Evolutionary conservation across 2,888 invertebrate genomes (phyloP).

Genomic region (Lasioglossum morio): DNA sequence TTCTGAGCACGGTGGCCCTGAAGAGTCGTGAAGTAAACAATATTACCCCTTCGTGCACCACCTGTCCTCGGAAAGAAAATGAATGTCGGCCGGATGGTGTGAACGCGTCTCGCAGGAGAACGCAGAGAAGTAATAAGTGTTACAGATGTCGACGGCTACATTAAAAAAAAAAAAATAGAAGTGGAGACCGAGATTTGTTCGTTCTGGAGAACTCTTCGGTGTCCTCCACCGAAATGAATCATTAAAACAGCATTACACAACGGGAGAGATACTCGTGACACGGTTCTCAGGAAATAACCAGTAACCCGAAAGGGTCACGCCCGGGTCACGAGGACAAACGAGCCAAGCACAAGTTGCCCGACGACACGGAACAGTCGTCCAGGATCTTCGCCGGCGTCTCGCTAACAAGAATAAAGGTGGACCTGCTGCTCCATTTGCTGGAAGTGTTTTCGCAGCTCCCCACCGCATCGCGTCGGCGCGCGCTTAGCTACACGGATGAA

Average conservation of each 20-base stretch:
- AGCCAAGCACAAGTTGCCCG: slow-evolving; percentile 32
- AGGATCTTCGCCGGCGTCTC: slow-evolving; percentile 29
- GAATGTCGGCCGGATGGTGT: not conserved
- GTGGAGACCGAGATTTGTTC: slow-evolving; percentile 3
- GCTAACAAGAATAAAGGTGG: slow-evolving; percentile 45
- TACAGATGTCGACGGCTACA: not conserved
- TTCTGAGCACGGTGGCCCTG: not conserved
- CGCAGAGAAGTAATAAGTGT: not conserved
- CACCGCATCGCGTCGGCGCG: not conserved
- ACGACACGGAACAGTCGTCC: slow-evolving; percentile 19
- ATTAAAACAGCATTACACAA: not conserved
- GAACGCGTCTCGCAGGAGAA: not conserved
- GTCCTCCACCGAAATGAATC: slow-evolving; percentile 3
- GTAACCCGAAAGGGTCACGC: slow-evolving; percentile 16
- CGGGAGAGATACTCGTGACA: not conserved
- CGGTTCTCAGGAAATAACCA: slow-evolving; percentile 11
- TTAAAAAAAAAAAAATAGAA: not conserved
- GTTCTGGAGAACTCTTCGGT: not conserved
- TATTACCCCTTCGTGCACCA: not conserved
- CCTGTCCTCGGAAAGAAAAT: not conserved
- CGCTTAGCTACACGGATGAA: not conserved
- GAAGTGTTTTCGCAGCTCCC: slow-evolving; percentile 9
- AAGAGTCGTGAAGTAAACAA: not conserved
- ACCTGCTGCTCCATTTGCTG: slow-evolving; percentile 32
- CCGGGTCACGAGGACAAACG: slow-evolving; percentile 25